These are phyloP conservation scores for Clitarchus hookeri DNA, from an alignment of 2,888 invertebrate species.

Conservation along the genomic window DNA sequence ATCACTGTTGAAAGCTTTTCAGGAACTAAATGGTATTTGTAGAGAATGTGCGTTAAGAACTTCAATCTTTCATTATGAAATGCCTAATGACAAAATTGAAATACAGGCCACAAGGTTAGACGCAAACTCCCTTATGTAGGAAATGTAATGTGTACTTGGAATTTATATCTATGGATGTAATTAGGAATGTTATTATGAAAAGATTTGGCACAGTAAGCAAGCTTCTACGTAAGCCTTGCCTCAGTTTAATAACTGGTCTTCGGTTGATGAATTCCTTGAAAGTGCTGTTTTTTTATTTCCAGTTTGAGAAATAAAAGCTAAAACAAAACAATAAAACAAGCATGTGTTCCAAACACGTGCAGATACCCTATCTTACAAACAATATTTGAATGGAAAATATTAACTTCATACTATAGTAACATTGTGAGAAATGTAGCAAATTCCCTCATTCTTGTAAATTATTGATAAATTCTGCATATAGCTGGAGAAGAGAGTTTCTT, in stretches of 20 bases:
- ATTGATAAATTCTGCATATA: not conserved
- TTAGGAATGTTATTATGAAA: not conserved
- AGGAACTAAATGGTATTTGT: too few species aligned
- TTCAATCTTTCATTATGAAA: not conserved
- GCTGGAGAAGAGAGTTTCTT: not conserved
- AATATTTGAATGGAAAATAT: not conserved
- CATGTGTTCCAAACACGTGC: not conserved
- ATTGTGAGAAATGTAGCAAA: not conserved
- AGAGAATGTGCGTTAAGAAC: too few species aligned
- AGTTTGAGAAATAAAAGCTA: not conserved
- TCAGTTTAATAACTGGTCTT: not conserved
- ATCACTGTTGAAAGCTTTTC: too few species aligned
- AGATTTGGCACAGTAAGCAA: not conserved
- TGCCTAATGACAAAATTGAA: not conserved
- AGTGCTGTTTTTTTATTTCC: not conserved
- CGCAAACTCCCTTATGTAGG: not conserved
- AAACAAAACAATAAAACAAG: not conserved
- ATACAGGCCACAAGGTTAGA: not conserved
- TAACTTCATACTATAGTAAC: not conserved
- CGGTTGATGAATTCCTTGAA: conserved; percentile 16
- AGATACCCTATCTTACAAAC: not conserved
- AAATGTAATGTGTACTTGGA: not conserved
- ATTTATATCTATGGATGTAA: not conserved
- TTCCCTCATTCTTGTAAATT: not conserved
- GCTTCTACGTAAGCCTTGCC: not conserved